Evolutionary conservation across 1,140 invertebrate genomes (phyloP).

Genomic region (Drosophila aff.): DNA sequence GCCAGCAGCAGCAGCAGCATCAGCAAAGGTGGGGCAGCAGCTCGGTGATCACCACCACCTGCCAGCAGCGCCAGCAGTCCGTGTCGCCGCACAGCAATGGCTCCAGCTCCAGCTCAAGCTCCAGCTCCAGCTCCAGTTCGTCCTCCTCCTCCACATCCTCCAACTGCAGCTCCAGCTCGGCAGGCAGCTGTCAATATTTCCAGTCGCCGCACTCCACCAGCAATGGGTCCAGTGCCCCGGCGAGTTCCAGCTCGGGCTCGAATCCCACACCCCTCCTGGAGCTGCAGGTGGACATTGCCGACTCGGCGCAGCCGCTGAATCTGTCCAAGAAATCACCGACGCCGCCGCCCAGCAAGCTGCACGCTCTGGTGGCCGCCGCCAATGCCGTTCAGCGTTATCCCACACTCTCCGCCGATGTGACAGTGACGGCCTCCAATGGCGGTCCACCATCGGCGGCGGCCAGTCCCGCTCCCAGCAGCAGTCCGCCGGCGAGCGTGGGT

Average conservation of each 20-base stretch:
- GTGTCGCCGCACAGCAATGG: constrained; percentile 70
- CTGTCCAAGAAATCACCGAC: constrained; percentile 95
- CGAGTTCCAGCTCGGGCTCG: constrained; percentile 85
- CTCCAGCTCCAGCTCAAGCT: constrained; percentile 60
- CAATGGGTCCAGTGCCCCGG: constrained; percentile 86
- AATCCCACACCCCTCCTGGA: constrained; percentile 87
- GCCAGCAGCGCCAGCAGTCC: constrained; percentile 83
- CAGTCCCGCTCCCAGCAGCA: constrained; percentile 36
- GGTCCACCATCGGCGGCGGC: constrained; percentile 57
- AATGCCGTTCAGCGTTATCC: constrained; percentile 78
- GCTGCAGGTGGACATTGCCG: constrained; percentile 92
- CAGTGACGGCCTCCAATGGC: constrained; percentile 67
- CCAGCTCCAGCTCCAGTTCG: constrained; percentile 62
- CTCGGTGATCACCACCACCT: constrained; percentile 86
- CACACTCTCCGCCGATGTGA: constrained; percentile 76
- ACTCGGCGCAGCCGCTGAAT: constrained; percentile 93
- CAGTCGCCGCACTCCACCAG: constrained; percentile 84
- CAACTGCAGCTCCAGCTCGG: constrained; percentile 48
- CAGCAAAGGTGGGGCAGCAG: constrained; percentile 59
- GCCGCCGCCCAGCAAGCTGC: constrained; percentile 88
- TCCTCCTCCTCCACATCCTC: constrained; percentile 55
- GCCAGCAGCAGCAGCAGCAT: constrained; percentile 43
- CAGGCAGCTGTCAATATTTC: constrained; percentile 85
- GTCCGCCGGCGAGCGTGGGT: constrained; percentile 59
- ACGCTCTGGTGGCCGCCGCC: constrained; percentile 72